These are phyloP conservation scores for Cataglyphis livida DNA, from an alignment of 2,888 invertebrate species.

Conservation along the genomic window DNA sequence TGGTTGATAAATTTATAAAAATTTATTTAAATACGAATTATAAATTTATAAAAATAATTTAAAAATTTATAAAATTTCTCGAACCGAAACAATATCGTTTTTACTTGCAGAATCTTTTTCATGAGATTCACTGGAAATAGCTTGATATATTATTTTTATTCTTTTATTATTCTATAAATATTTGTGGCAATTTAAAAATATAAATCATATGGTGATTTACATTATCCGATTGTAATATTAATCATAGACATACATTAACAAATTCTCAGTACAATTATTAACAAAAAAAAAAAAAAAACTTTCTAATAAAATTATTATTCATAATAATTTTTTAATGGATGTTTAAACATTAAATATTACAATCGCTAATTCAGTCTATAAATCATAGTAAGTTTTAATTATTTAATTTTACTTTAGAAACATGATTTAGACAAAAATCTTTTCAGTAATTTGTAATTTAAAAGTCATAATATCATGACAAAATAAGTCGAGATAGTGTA, in stretches of 20 bases:
- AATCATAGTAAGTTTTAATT: neutral
- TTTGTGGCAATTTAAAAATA: neutral
- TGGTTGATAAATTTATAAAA: neutral
- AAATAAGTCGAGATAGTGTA: neutral
- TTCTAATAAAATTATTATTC: neutral
- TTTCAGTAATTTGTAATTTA: neutral
- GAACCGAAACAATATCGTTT: neutral
- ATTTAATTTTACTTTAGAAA: neutral
- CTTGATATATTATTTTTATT: neutral
- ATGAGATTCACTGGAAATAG: neutral
- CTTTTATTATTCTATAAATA: conserved; percentile 13
- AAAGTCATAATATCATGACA: neutral
- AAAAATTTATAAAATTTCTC: conserved; percentile 3
- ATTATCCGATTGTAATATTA: conserved; percentile 5
- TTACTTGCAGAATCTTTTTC: neutral
- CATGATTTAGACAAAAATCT: neutral
- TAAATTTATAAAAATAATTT: neutral
- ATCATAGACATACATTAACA: neutral
- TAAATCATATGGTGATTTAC: neutral
- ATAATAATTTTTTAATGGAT: neutral
- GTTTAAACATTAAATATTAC: neutral
- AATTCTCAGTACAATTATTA: neutral
- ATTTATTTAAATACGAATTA: too few species aligned
- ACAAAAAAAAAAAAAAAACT: too few species aligned
- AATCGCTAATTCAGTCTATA: neutral